These are phyloP conservation scores for Heliocidaris erythrogramma DNA, from an alignment of 35 echinoderm and acorn worm species.

Conservation along the genomic window DNA sequence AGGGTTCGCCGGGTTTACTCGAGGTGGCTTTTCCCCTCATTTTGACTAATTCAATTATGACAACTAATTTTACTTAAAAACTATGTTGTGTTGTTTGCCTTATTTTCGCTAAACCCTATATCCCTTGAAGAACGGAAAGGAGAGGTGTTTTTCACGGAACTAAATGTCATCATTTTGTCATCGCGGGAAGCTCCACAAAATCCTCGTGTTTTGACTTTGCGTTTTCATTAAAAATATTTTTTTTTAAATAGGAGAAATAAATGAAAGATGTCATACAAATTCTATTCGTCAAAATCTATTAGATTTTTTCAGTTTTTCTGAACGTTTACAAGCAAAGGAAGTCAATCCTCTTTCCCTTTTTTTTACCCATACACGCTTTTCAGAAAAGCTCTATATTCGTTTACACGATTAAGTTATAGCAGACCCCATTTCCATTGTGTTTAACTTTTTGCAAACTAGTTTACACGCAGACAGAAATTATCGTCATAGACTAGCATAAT, in stretches of 20 bases:
- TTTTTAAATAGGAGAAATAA: not conserved
- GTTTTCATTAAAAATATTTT: not conserved
- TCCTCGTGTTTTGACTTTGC: not conserved
- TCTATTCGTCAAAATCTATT: not conserved
- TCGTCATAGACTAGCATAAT: too few relatives aligned
- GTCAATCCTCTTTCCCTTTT: not conserved
- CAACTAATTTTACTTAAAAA: not conserved
- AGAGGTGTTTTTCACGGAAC: not conserved
- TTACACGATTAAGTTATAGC: too few relatives aligned
- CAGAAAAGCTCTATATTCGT: too few relatives aligned
- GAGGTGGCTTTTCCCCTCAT: not conserved
- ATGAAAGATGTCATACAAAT: not conserved
- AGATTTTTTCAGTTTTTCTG: too few relatives aligned
- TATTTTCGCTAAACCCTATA: not conserved
- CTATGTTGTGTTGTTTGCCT: not conserved
- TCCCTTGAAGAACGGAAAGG: not conserved
- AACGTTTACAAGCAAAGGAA: not conserved
- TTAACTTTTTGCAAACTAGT: too few relatives aligned
- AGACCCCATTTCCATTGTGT: too few relatives aligned
- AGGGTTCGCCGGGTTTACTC: not conserved
- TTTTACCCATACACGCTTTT: too few relatives aligned
- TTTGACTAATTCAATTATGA: not conserved
- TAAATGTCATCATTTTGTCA: not conserved
- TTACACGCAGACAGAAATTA: too few relatives aligned
- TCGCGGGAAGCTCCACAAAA: not conserved